A percentile compares a stretch with the other conserved stretches of the same genome.
Conservation (phyloP, 1,140 invertebrate genomes). For the Cydia strobilella region DNA sequence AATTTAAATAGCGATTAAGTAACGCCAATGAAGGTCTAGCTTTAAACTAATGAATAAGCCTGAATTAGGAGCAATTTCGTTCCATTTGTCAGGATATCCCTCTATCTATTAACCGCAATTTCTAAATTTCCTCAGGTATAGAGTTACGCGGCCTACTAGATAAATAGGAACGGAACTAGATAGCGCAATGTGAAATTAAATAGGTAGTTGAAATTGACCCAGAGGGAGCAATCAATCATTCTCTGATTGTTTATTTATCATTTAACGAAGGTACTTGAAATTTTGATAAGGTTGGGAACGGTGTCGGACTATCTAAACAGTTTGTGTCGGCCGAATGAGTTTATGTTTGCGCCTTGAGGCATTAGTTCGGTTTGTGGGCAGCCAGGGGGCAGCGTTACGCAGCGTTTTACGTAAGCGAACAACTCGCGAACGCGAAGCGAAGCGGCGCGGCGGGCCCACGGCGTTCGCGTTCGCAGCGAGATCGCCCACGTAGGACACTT, state of each 20-base stretch:
- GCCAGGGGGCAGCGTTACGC: constrained; percentile 7
- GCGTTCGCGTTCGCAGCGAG: too few species aligned
- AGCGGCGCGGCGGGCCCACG: too few species aligned
- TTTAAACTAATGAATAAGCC: constrained; percentile 4
- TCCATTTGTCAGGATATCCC: constrained; percentile 14
- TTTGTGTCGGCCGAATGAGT: not conserved
- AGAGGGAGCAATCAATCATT: constrained; percentile 23
- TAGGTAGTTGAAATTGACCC: constrained; percentile 19
- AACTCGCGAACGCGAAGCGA: too few species aligned
- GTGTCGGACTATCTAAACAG: constrained; percentile 8
- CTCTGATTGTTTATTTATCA: constrained; percentile 28
- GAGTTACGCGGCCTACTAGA: constrained; percentile 16
- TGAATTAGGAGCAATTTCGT: constrained; percentile 12
- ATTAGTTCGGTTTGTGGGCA: constrained; percentile 1
- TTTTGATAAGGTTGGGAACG: constrained; percentile 27
- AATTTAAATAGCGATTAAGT: constrained; percentile 26
- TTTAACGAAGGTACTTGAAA: constrained; percentile 19
- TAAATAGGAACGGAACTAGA: constrained; percentile 20
- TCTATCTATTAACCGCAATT: not conserved
- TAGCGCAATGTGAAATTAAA: constrained; percentile 26
- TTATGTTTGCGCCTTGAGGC: constrained; percentile 15
- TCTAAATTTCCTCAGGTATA: constrained; percentile 26
- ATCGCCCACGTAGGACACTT: too few species aligned
- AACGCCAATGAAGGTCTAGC: constrained; percentile 10
- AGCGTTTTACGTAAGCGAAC: too few species aligned